These are phyloP conservation scores for Drosophila nr. perissopoda DNA, from an alignment of 2,888 invertebrate genomes.

Conservation along the genomic window DNA sequence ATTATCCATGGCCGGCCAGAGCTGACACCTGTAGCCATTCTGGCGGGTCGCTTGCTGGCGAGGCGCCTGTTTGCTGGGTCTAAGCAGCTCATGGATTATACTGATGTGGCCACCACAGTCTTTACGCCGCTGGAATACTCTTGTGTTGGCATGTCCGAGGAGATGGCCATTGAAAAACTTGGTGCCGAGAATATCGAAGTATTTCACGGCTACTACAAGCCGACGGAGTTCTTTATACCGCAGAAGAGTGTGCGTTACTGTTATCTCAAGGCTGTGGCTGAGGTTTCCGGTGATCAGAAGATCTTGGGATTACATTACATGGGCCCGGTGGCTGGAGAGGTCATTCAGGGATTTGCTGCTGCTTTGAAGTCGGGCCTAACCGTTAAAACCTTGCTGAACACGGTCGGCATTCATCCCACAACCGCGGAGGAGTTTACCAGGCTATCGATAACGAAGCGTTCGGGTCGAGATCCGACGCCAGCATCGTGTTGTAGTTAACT, in stretches of 20 bases:
- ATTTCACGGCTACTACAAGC: slow-evolving; percentile 96
- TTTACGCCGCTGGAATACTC: slow-evolving; percentile 98
- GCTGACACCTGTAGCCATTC: slow-evolving; percentile 96
- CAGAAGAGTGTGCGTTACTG: slow-evolving; percentile 93
- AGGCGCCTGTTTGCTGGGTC: slow-evolving; percentile 88
- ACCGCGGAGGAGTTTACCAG: slow-evolving; percentile 96
- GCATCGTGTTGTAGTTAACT: slow-evolving; percentile 97
- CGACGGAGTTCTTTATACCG: slow-evolving; percentile 97
- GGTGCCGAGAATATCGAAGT: slow-evolving; percentile 93
- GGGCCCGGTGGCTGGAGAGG: slow-evolving; percentile 96
- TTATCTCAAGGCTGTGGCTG: slow-evolving; percentile 93
- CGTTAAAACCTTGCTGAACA: slow-evolving; percentile 90
- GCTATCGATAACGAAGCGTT: slow-evolving; percentile 94
- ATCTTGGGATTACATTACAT: slow-evolving; percentile 96
- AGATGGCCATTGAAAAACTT: slow-evolving; percentile 88
- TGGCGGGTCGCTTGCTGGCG: slow-evolving; percentile 94
- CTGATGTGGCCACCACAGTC: slow-evolving; percentile 95
- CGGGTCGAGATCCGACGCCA: slow-evolving; percentile 94
- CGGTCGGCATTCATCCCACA: slow-evolving; percentile 96
- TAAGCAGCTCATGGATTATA: slow-evolving; percentile 90
- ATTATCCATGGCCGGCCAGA: slow-evolving; percentile 93
- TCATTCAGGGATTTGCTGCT: slow-evolving; percentile 96
- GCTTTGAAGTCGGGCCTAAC: slow-evolving; percentile 94
- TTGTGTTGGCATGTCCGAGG: slow-evolving; percentile 96
- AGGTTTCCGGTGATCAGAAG: slow-evolving; percentile 88